Conservation (phyloP, 2,888 invertebrate species). For the Ectemnius lituratus region DNA sequence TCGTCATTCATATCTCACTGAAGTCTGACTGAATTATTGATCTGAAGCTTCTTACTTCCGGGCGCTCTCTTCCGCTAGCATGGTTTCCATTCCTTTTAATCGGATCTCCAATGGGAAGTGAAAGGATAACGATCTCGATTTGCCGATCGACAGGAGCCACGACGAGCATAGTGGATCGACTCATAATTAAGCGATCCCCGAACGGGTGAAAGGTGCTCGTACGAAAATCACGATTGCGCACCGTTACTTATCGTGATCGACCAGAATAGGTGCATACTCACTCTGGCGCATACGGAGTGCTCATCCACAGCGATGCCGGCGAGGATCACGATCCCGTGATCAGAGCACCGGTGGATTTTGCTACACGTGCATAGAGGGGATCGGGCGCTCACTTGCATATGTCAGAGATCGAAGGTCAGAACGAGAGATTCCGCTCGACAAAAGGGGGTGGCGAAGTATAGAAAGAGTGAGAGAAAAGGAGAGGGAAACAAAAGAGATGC, state of each 20-base stretch:
- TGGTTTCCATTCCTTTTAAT: too few relatives aligned
- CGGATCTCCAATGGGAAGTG: not conserved
- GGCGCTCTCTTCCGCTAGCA: too few relatives aligned
- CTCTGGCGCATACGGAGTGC: not conserved
- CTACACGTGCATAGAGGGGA: conserved; percentile 22
- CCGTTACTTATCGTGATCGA: conserved; percentile 26
- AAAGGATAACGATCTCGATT: not conserved
- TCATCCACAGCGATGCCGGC: not conserved
- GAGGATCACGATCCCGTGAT: conserved; percentile 13
- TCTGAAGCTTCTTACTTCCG: too few relatives aligned
- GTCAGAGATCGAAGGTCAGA: conserved; percentile 66
- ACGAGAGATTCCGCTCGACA: conserved; percentile 23
- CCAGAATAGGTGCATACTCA: conserved; percentile 1
- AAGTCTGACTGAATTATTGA: too few relatives aligned
- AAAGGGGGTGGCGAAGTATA: not conserved
- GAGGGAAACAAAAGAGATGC: conserved; percentile 18
- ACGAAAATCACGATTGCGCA: conserved; percentile 17
- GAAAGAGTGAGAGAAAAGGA: conserved; percentile 50
- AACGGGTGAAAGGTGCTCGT: not conserved
- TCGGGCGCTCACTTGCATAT: conserved; percentile 35
- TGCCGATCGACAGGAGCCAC: too few relatives aligned
- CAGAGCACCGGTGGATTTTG: conserved; percentile 22
- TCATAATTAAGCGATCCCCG: not conserved
- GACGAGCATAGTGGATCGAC: too few relatives aligned
- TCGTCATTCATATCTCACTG: too few relatives aligned